Base-by-base conservation (phyloP, 2,888 invertebrate species). In the Hirtodrosophila confusa region DNA sequence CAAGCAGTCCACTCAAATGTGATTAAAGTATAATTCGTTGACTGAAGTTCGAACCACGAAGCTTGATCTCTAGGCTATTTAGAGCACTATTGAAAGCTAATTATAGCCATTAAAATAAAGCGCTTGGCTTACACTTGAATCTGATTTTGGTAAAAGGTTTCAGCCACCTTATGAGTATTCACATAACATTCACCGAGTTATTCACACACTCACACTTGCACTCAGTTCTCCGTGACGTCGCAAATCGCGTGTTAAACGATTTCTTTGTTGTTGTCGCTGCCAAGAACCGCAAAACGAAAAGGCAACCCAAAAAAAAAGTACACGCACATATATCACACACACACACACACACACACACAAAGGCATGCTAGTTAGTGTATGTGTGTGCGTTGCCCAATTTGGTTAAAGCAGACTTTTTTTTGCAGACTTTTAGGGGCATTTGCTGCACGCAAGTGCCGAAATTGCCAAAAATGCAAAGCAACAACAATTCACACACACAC, bases 381-480 rank as follows among this genome's bases (percentile, higher is more conserved):
- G 45, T 51, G 33, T 33, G 44, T 49, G 57, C 65, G 69, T 55
- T 80, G 74, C 70, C 82, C 78, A 84, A 84, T 82, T 82, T 82
- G 76, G 84, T 78, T 80, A 79, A 75, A 68, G 64, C 58, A 74
- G 17, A 2, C 17, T 1, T 17, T 17, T 2, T 17, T 17, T 76
- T 69, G 76, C 78, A 71, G 60, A 74, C 64, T 76, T 78, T 69
- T 66, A 48, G 69, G 73, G 60, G 64, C 60, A 57, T 58, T 73
- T 40, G 67, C 63, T 71, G 76, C 80, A 82, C 80, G 80, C 80
- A 82, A 80, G 54, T 69, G 51, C 47, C 37, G 51, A 62, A 79
- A 43, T 75, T 78, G 63, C 73, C 75, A 64, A 73, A 68, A 84
- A 71, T 84, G 84, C 75, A 80, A 73, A 78, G 23, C 51, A 68